Base-by-base conservation (phyloP, 1,140 invertebrate species). In the Drosophila bifasciata region DNA sequence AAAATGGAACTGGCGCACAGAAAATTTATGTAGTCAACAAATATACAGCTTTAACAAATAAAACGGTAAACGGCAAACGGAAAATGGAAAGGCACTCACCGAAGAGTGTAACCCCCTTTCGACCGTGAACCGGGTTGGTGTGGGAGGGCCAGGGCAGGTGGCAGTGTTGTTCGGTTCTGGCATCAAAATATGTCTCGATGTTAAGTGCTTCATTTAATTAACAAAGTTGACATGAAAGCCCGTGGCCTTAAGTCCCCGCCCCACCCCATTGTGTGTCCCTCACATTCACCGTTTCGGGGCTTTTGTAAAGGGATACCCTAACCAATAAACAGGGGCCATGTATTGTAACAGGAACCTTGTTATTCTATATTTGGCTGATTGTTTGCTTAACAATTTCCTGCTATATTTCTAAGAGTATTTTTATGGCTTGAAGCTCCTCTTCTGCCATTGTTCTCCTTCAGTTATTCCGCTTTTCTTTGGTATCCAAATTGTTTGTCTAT, bases 191-290 rank as follows among this genome's bases (percentile, higher is more conserved):
- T 88, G 77, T 86, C 62, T 72, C 74, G 50, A 86, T 81, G 81
- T 80, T 86, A 86, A 86, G 81, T 86, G 81, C 81, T 86, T 86
- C 81, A 86, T 86, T 86, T 86, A 86, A 86, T 86, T 86, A 86
- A 86, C 77, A 86, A 86, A 86, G 69, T 86, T 86, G 83, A 86
- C 81, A 86, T 86, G 77, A 86, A 86, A 81, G 81, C 73, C 51
- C 19, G 32, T 62, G 44, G 40, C 51, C 45, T 46, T 23, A 39
- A 50, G 25, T n/a, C 25, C 17, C 25, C 6, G n/a, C 11, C 17
- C 48, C 28, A 15, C 28, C 9, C 49, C 67, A 40, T 68, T 70
- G 63, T 67, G 16, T 52, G 50, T 45, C 48, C 64, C 66, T 48
- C 66, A 70, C 55, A 48, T 70, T 71, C 68, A 36, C 11, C 36